Evolutionary conservation across 2,113 vertebrate species (phyloP).

Genomic region (Oryzias melastigma): DNA sequence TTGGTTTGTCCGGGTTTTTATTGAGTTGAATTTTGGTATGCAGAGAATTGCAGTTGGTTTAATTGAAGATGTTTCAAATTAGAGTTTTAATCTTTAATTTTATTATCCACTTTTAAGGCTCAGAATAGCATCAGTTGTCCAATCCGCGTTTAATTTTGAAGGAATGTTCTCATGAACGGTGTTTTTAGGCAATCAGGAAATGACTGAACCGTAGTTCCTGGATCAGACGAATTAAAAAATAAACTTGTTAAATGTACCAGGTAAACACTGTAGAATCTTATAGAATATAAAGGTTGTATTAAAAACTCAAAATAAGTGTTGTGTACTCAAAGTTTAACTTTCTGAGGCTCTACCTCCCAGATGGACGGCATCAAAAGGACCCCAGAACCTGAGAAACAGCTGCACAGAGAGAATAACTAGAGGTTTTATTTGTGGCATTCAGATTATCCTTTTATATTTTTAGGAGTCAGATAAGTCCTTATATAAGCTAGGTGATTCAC

Average conservation of each 20-base stretch:
- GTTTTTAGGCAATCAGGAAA: background rate
- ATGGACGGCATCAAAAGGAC: slow-evolving; percentile 54
- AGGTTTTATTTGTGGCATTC: slow-evolving; percentile 57
- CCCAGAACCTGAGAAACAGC: slow-evolving; percentile 56
- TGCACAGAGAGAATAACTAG: slow-evolving; percentile 42
- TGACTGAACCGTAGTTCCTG: no score
- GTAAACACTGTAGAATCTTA: no score
- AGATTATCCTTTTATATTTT: slow-evolving; percentile 71
- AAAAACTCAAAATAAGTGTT: no score
- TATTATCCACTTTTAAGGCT: slow-evolving; percentile 21
- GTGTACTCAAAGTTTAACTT: background rate
- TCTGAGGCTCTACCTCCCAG: slow-evolving; percentile 2
- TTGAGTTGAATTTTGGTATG: no score
- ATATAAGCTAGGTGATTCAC: slow-evolving; percentile 70
- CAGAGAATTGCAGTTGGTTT: no score
- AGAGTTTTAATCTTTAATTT: slow-evolving; percentile 1
- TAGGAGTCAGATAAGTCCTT: slow-evolving; percentile 66
- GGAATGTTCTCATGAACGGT: slow-evolving; percentile 1
- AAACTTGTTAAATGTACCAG: no score
- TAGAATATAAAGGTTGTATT: no score
- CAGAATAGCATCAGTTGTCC: background rate
- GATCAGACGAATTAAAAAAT: no score
- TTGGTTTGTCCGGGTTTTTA: background rate
- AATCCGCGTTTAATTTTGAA: background rate
- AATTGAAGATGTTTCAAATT: background rate